Conservation (phyloP, 2,113 vertebrate species). For the Vulpes ferrilata region DNA sequence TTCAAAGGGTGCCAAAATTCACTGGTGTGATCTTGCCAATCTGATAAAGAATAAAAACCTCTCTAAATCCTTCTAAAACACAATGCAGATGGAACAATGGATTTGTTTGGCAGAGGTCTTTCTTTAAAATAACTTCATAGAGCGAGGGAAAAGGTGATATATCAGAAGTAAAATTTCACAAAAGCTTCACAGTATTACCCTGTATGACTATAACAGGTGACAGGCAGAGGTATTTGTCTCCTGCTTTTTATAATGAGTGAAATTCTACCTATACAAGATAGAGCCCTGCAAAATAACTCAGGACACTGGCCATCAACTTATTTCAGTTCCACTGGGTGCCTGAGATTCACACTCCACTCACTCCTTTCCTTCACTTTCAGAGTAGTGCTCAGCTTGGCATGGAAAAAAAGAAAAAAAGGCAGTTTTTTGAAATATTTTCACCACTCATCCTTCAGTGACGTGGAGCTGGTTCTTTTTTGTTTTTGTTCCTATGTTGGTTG, state of each 20-base stretch:
- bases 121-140: slow-evolving; percentile 67
- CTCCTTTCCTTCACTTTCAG: neutral
- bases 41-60: slow-evolving; percentile 49
- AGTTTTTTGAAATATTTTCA: slow-evolving; percentile 1
- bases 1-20: slow-evolving; percentile 68
- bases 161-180: slow-evolving; percentile 41
- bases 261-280: neutral
- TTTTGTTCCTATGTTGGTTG: slow-evolving; percentile 37
- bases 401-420: neutral
- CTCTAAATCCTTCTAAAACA: slow-evolving; percentile 33
- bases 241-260: neutral
- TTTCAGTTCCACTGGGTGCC: neutral
- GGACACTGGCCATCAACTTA: neutral
- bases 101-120: slow-evolving; percentile 56
- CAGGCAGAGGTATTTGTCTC: neutral
- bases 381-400: slow-evolving; percentile 1
- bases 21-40: slow-evolving; percentile 60
- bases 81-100: slow-evolving; percentile 69
- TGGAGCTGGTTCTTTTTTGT: neutral
- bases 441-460: neutral
- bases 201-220: neutral
- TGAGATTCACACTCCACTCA: neutral
- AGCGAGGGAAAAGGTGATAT: slow-evolving; percentile 32
- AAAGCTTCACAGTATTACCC: neutral
- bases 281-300: neutral